phyloP scores from a whole-genome alignment of 2,113 vertebrate species.

The Meriones unguiculatus region DNA sequence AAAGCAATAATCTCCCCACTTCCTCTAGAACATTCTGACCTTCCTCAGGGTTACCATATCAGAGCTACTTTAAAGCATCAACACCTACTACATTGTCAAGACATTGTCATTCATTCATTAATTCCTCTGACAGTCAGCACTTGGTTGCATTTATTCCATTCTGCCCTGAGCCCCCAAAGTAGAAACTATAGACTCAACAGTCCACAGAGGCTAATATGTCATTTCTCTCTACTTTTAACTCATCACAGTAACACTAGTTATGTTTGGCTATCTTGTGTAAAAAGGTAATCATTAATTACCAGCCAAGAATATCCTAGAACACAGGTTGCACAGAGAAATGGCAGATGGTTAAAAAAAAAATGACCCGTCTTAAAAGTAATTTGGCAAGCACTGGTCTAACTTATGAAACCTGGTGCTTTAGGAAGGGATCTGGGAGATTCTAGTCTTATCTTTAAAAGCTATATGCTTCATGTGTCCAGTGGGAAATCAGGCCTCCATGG shows the following conservation, averaged over 20 bases:
- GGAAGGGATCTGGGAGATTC: constrained; percentile 29
- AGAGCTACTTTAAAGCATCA: constrained; percentile 48
- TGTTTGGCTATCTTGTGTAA: constrained; percentile 37
- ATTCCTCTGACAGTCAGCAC: not conserved
- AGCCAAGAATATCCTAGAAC: constrained; percentile 55
- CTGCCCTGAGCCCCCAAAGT: not conserved
- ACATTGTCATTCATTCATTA: not conserved
- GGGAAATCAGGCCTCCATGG: not conserved
- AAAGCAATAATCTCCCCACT: not conserved
- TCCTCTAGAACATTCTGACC: not conserved
- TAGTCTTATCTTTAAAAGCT: not conserved
- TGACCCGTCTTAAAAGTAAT: not conserved
- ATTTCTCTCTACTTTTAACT: constrained; percentile 58
- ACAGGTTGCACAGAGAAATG: not conserved
- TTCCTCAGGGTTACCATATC: not conserved
- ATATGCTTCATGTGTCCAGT: not conserved
- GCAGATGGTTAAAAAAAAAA: constrained; percentile 33
- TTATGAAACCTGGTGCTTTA: constrained; percentile 22
- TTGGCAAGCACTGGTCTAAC: constrained; percentile 6
- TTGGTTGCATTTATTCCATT: not conserved
- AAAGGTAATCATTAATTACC: constrained; percentile 47
- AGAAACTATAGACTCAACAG: constrained; percentile 2
- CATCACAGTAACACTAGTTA: not conserved
- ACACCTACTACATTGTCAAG: constrained; percentile 24
- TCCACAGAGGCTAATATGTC: constrained; percentile 41